Evolutionary conservation across 2,797 vertebrate genomes (phyloP), one percentile per base, ranked within the genome.

Genomic region (Sebastes umbrosus): DNA sequence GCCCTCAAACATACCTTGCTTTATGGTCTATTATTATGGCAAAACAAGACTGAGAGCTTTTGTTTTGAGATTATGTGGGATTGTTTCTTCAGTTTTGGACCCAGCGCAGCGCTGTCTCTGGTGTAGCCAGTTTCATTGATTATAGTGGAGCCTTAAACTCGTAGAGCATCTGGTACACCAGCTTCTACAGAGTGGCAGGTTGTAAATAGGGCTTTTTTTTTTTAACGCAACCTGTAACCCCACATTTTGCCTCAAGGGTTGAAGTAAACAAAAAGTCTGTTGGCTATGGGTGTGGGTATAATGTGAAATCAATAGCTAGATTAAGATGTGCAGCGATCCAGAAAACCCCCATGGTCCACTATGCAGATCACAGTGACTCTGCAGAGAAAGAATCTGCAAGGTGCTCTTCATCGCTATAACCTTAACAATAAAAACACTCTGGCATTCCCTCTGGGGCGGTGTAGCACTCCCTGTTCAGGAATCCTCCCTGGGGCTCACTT

Each of bases 351-450:
- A 11, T 8, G 13, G 12, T 54, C 36, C 9, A 13, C 36, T 24
- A 2, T 13, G 64, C 5, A 39, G 34, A 18, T 50, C 18, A 20
- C 1, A 14, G 64, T 73, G 59, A 60, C 58, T 70, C 63, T 73
- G 36, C 59, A 74, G 63, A 65, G 57, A 54, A 55, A 62, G 20
- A 80, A 65, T 58, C 54, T 73, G 29, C 18, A 67, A 39, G 18
- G 4, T 65, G 25, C 50, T 32, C n/a, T 34, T 54, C 29, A 65
- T 86, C 6, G 12, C 58, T 4, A 64, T 4, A 60, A 71, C 62
- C 55, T 50, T 22, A 39, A 73, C 57, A 66, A 54, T 75, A 71
- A 84, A 84, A 82, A 46, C 39, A 34, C 46, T 34, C 18, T 52
- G 64, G 46, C 39, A 36, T 16, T 74, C 65, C 25, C 36, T 50